These are phyloP conservation scores for Choloepus didactylus DNA, from an alignment of 2,797 vertebrate genomes.

Conservation along the genomic window DNA sequence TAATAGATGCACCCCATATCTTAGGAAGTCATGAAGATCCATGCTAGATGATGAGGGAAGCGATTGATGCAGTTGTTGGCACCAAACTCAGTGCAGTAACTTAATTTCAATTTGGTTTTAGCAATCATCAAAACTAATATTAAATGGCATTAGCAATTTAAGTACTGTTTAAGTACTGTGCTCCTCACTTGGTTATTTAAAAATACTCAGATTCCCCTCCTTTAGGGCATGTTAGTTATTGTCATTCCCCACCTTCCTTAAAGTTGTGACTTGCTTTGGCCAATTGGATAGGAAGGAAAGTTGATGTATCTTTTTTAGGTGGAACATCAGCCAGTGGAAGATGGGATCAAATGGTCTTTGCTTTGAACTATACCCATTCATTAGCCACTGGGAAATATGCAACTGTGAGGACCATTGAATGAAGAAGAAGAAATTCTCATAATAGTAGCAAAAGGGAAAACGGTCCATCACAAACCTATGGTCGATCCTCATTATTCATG, in stretches of 20 bases:
- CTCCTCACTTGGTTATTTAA: background rate
- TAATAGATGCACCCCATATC: background rate
- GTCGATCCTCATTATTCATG: too few relatives aligned
- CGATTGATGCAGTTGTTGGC: background rate
- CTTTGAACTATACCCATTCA: background rate
- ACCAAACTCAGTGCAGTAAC: background rate
- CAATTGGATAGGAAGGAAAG: background rate
- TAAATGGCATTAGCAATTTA: background rate
- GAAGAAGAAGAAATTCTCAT: background rate
- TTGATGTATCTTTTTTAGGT: background rate
- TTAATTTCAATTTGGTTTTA: background rate
- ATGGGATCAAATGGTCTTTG: background rate
- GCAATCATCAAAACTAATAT: background rate
- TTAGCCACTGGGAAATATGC: background rate
- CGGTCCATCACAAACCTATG: background rate
- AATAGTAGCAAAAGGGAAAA: slow-evolving; percentile 37
- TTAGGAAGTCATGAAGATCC: background rate
- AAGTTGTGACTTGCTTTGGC: slow-evolving; percentile 15
- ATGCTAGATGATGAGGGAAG: background rate
- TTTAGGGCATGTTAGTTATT: background rate
- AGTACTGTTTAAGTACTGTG: background rate
- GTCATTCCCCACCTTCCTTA: background rate
- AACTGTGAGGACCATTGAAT: background rate
- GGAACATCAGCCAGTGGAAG: background rate
- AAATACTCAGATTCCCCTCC: slow-evolving; percentile 2